Evolutionary conservation across 1,140 invertebrate species (phyloP).

Genomic region (Micrasema minimum): DNA sequence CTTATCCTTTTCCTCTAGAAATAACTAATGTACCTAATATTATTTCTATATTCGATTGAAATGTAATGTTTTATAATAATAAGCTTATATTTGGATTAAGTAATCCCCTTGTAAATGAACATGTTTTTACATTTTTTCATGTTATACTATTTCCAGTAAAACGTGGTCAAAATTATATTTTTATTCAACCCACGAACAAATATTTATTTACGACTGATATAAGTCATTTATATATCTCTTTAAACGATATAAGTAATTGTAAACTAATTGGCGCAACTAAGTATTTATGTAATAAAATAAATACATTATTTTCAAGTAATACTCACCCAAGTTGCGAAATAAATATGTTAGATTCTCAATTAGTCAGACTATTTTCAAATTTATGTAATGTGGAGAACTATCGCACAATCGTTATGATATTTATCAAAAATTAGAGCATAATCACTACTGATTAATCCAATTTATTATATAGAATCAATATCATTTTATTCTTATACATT

Average conservation of each 20-base stretch:
- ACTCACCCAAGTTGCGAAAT: background rate
- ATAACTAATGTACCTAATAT: background rate
- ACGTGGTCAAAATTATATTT: background rate
- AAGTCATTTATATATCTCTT: background rate
- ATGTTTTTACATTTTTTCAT: background rate
- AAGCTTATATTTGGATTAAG: background rate
- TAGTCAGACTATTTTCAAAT: background rate
- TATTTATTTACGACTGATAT: background rate
- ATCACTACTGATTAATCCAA: no score
- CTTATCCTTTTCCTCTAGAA: background rate
- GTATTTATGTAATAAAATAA: conserved; percentile 2
- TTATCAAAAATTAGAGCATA: no score
- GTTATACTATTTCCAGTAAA: background rate
- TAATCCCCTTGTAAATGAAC: background rate
- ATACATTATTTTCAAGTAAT: background rate
- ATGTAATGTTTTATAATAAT: background rate
- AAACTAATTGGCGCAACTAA: background rate
- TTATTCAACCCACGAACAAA: background rate
- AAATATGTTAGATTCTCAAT: background rate
- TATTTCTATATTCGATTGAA: background rate
- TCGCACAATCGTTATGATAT: no score
- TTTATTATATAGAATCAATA: no score
- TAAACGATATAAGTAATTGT: background rate
- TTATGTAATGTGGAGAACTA: background rate
- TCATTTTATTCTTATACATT: no score